Evolutionary conservation across 2,888 invertebrate species (phyloP), one percentile per base, ranked within the genome.

Genomic region (Drosophila hamatofila): DNA sequence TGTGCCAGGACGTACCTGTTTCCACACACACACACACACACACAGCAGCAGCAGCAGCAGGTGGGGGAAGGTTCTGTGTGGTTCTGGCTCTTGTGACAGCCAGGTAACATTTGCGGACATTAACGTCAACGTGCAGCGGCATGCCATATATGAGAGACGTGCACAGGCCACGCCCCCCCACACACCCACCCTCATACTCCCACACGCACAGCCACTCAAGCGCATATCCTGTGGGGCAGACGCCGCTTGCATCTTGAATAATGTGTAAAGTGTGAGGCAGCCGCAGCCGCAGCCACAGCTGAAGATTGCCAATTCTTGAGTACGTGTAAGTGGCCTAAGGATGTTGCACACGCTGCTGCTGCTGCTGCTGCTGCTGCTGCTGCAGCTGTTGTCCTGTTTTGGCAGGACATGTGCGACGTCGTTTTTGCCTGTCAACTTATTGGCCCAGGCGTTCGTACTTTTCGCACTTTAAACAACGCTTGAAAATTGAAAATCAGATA

Each of bases 71-170:
- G 21, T 1, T 5, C 35, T 48, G 61, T 48, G 61, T 58, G 42
- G 33, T 23, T 52, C 44, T 52, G 48, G 21, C 33, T 48, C 39
- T 61, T 71, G 56, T 64, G 78, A 67, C 67, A 71, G 68, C 60
- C 59, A 62, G 39, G 78, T 66, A 71, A 78, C 74, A 74, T 78
- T 78, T 83, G 83, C 81, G 81, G 83, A 82, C 81, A 82, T 83
- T 82, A 82, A 81, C 78, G 78, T 69, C 72, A 73, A 64, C 72
- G 65, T 81, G 78, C 78, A 68, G 71, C 75, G 67, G 35, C 65
- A 61, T 80, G 80, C 76, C 79, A 75, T 48, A 72, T 62, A 67
- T 72, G 77, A 72, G 75, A 54, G 81, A 83, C 81, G 81, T 81
- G 81, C 65, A 35, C 54, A 42, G 66, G 66, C 41, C 42, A 57